phyloP scores from a whole-genome alignment of 2,888 invertebrate genomes.

The Lumbricus terrestris region DNA sequence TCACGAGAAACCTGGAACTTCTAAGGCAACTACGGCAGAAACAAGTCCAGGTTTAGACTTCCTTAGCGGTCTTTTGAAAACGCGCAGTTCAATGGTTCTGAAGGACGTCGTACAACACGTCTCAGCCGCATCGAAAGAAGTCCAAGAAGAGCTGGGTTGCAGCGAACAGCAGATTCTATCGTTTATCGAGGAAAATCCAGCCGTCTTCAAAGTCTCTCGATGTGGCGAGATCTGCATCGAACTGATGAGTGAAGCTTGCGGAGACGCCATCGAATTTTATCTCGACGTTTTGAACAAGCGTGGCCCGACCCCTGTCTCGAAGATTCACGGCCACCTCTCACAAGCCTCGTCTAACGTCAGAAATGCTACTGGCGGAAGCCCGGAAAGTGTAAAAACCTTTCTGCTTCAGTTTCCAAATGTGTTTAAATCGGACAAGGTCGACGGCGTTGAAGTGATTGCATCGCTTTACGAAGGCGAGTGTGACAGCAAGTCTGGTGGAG shows the following conservation, averaged over 20 bases:
- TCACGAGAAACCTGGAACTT: neutral
- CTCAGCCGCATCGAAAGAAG: neutral
- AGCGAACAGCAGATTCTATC: neutral
- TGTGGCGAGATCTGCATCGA: neutral
- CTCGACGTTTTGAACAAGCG: neutral
- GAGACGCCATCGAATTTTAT: neutral
- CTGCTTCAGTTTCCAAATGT: conserved; percentile 8
- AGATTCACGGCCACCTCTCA: neutral
- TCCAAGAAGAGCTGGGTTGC: neutral
- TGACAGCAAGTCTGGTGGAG: neutral
- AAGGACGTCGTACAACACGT: neutral
- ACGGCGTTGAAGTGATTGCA: neutral
- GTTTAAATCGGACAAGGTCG: neutral
- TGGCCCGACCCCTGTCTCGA: neutral
- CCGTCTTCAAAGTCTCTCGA: neutral
- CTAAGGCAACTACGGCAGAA: neutral
- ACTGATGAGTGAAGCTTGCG: neutral
- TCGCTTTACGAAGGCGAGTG: neutral
- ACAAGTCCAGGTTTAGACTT: neutral
- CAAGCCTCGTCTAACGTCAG: neutral
- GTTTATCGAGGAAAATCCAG: neutral
- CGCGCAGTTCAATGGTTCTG: neutral
- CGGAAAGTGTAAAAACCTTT: neutral
- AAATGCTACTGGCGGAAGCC: neutral
- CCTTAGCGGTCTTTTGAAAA: neutral